Base-by-base conservation (phyloP, 2,888 invertebrate genomes). In the Acronicta aceris region DNA sequence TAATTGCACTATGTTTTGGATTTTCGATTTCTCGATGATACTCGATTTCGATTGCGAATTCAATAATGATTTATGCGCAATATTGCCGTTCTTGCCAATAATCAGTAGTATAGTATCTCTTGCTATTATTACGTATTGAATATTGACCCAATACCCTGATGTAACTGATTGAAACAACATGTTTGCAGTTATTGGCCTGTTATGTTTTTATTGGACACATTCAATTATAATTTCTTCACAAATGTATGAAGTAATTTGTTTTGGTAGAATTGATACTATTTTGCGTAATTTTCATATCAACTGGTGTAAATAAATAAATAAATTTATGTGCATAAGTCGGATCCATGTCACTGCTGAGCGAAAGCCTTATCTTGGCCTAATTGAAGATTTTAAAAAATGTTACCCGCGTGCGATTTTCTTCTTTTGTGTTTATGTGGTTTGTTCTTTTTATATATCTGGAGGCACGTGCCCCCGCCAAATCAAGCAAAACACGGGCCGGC, bases 181-280 rank as follows among this genome's bases (percentile, higher is more conserved):
- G 33, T 41, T 15, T 27, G 27, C 16, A 12, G 3, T n/a, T 15
- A 25, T 10, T 9, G 25, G 27, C 41, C 13, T 36, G 16, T 41
- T 15, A 7, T 40, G 8, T 17, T 30, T 21, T 10, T 41, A 27
- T 41, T 27, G 16, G 16, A 16, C 12, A 51, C 16, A 51, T 38
- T 41, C 41, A 51, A 51, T 51, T 25, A 51, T 12, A 42, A 41
- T 41, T 50, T 50, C 41, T 40, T 41, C 16, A 12, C 16, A 15
- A 12, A 41, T 13, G 12, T 36, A 17, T 48, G 42, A 17, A 27
- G 27, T 10, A 33, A 46, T 46, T 52, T 42, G 42, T 30, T 52
- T 52, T 42, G 42, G 8, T 48, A 27, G 41, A 52, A 21, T 12
- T 27, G 33, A 30, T 42, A 10, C 51, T 17, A 17, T 40, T 16